These are phyloP conservation scores for Morpho helenor DNA, from an alignment of 2,888 invertebrate genomes.

Conservation along the genomic window DNA sequence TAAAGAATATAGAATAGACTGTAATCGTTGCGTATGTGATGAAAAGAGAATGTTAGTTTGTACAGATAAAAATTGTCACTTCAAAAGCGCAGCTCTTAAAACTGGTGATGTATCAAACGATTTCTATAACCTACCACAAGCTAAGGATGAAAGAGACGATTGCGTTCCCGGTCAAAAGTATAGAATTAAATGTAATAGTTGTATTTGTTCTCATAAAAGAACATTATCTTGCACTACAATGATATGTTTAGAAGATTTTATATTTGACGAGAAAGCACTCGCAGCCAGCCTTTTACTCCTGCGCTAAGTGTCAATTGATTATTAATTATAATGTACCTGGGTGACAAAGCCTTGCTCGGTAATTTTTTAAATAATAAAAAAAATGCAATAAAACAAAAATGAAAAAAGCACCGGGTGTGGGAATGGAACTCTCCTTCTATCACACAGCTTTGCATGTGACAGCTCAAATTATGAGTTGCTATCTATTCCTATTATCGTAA, in stretches of 20 bases:
- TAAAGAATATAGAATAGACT: slow-evolving; percentile 36
- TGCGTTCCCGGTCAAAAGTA: slow-evolving; percentile 45
- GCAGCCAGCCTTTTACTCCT: background rate
- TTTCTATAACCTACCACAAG: slow-evolving; percentile 30
- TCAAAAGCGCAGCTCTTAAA: background rate
- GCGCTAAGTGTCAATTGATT: background rate
- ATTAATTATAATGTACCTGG: too few relatives aligned
- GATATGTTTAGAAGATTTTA: slow-evolving; percentile 36
- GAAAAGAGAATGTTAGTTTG: slow-evolving; percentile 30
- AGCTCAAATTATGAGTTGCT: too few relatives aligned
- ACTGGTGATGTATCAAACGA: background rate
- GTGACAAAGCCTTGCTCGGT: too few relatives aligned
- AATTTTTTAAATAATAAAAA: too few relatives aligned
- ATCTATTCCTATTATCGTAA: too few relatives aligned
- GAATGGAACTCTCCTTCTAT: too few relatives aligned
- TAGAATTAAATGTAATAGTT: slow-evolving; percentile 45
- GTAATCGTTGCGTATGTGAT: slow-evolving; percentile 43
- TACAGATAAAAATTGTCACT: slow-evolving; percentile 30
- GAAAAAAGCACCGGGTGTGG: too few relatives aligned
- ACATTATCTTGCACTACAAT: slow-evolving; percentile 42
- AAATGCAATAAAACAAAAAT: too few relatives aligned
- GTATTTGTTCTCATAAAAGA: slow-evolving; percentile 36
- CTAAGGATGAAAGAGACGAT: slow-evolving; percentile 25
- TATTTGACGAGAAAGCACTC: background rate
- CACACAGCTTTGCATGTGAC: too few relatives aligned